Base-by-base conservation (phyloP, 1,140 invertebrate genomes). In the Reticulitermes speratus region DNA sequence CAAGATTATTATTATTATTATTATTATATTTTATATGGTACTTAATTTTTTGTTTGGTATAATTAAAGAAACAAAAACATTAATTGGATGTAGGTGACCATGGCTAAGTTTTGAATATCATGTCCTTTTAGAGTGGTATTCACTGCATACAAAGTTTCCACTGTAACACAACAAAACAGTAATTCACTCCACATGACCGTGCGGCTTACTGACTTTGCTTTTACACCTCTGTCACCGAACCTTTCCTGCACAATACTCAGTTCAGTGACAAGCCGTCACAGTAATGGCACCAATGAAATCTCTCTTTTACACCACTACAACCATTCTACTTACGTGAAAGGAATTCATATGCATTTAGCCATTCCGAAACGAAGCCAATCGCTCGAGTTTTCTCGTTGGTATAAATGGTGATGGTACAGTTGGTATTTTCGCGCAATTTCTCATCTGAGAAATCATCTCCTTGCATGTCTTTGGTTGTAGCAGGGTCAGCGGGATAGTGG, bases 351-450 rank as follows among this genome's bases (percentile, higher is more conserved):
- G 92, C 91, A 82, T 91, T 91, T 88, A 94, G 92, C 92, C 93
- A 93, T 88, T 93, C 92, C 0, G 92, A 91, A 69, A 93, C 89
- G 86, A 94, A 91, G 32, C 92, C 92, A 87, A 93, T 91, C 82
- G 92, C 90, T 84, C 89, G 87, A 69, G 90, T 88, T 84, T 89
- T 89, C 85, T 89, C 88, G 65, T 88, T 87, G 52, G 89, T 85
- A 83, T 88, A 88, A 83, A 90, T 88, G 45, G 88, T 88, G 84
- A 89, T 87, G 30, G 89, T 90, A 86, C 90, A 90, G 88, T 90
- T 90, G 83, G 89, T 86, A 75, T 81, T 86, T 75, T 85, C 85
- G n/a, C 44, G 65, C 21, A 82, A 48, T 85, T 85, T 86, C 55
- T 86, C 87, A 69, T 88, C 86, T 38, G 84, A 59, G 82, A 83